Conservation (phyloP, 2,888 invertebrate genomes). For the Microplitis deprimator region DNA sequence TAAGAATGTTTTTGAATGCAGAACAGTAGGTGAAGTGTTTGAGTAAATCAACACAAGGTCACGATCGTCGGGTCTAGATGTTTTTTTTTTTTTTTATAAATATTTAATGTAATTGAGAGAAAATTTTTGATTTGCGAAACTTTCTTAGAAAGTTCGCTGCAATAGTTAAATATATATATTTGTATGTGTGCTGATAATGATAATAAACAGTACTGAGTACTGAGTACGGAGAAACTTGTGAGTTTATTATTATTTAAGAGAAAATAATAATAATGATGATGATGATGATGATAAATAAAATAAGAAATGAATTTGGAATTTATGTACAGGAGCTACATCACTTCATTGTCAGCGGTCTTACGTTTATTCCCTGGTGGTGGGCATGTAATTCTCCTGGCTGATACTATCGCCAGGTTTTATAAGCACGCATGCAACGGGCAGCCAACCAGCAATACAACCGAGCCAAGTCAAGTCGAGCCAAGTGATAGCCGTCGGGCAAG, state of each 20-base stretch:
- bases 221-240: background rate
- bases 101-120: background rate
- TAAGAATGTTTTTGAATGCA: background rate
- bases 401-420: constrained; percentile 10
- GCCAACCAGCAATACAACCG: background rate
- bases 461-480: background rate
- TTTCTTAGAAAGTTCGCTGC: constrained; percentile 7
- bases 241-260: background rate
- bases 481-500: constrained; percentile 11
- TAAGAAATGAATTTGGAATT: constrained; percentile 4
- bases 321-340: constrained; percentile 12
- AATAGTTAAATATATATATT: background rate
- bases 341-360: constrained; percentile 11
- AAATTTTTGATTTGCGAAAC: background rate
- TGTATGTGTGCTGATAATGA: background rate
- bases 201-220: background rate
- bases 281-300: background rate
- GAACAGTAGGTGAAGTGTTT: background rate
- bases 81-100: background rate
- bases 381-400: constrained; percentile 9
- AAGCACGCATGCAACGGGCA: constrained; percentile 7
- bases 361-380: constrained; percentile 6
- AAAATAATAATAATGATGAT: background rate
- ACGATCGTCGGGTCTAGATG: background rate
- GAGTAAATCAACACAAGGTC: background rate